These are phyloP conservation scores for Sturnus vulgaris DNA, from an alignment of 2,113 vertebrate species.

Conservation along the genomic window DNA sequence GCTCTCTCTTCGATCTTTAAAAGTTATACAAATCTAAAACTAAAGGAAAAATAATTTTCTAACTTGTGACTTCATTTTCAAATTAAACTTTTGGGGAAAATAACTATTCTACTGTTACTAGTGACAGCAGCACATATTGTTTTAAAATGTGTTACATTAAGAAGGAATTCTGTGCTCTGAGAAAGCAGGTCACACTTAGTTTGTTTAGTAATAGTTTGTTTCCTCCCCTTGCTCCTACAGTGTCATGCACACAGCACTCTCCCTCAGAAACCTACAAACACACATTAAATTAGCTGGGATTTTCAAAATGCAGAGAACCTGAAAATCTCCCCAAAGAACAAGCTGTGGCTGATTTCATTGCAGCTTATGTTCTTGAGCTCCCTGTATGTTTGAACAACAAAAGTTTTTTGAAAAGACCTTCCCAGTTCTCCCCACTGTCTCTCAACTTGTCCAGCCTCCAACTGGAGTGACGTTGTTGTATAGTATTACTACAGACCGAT, in stretches of 20 bases:
- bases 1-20: neutral
- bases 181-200: neutral
- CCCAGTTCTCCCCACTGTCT: neutral
- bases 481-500: neutral
- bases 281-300: neutral
- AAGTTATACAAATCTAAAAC: neutral
- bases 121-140: neutral
- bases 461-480: fast-evolving
- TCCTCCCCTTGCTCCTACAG: neutral
- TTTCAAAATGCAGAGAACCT: neutral
- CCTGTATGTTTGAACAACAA: neutral
- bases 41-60: neutral
- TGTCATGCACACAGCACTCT: neutral
- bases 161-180: neutral
- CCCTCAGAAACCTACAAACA: neutral
- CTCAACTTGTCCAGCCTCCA: neutral
- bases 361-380: neutral
- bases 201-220: neutral
- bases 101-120: neutral
- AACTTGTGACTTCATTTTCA: neutral
- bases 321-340: neutral
- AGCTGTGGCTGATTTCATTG: neutral
- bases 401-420: neutral
- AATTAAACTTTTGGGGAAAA: neutral
- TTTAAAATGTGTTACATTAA: neutral